phyloP scores from a whole-genome alignment of 2,797 vertebrate species.

The Sciurus carolinensis region DNA sequence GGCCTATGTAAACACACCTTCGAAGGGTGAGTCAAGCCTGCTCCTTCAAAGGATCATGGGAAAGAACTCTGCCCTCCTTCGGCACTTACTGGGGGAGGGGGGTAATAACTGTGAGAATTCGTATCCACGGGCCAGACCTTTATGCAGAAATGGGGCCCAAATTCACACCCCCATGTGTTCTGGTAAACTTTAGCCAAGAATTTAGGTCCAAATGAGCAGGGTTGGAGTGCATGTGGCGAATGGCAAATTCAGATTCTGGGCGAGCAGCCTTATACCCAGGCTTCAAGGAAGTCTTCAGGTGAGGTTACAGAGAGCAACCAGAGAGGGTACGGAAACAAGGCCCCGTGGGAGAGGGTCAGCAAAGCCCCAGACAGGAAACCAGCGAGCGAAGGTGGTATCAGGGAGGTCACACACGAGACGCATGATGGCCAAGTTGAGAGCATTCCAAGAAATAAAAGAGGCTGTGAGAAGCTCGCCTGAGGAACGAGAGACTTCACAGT shows the following conservation, averaged over 20 bases:
- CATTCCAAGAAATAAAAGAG: conserved; percentile 15
- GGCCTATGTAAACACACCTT: neutral
- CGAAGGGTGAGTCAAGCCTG: neutral
- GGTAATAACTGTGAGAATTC: neutral
- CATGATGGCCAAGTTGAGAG: neutral
- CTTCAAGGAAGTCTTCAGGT: conserved; percentile 16
- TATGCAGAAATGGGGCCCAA: neutral
- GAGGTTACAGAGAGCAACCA: neutral
- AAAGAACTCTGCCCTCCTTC: conserved; percentile 14
- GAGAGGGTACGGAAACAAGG: neutral
- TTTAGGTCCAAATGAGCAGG: neutral
- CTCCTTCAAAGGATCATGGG: neutral
- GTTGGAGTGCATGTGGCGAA: neutral
- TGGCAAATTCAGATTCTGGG: conserved; percentile 21
- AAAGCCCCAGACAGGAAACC: conserved; percentile 1
- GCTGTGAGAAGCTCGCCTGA: neutral
- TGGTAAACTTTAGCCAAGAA: conserved; percentile 4
- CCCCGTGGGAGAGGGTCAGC: neutral
- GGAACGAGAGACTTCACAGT: neutral
- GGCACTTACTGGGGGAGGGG: neutral
- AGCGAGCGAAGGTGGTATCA: neutral
- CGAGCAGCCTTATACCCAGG: neutral
- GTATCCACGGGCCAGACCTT: neutral
- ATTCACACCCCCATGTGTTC: neutral
- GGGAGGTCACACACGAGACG: neutral